Percentiles rank a stretch among this genome's conserved stretches.
phyloP scores from a whole-genome alignment of 2,888 invertebrate species.

The Andrena hattorfiana region DNA sequence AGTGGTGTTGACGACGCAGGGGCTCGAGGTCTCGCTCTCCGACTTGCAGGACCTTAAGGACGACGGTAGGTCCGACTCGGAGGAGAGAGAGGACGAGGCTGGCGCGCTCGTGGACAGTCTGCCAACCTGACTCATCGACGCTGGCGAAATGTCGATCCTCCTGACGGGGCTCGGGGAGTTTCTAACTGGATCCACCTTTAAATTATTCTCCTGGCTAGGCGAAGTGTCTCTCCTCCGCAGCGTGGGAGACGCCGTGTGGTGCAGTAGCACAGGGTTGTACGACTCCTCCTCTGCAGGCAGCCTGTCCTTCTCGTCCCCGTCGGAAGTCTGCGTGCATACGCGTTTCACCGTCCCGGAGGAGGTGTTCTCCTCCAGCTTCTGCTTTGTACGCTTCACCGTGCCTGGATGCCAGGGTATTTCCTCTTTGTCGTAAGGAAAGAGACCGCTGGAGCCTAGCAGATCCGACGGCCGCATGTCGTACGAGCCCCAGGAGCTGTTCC shows the following conservation, averaged over 20 bases:
- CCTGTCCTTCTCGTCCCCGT: slow-evolving; percentile 75
- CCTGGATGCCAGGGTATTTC: slow-evolving; percentile 89
- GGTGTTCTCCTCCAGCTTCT: slow-evolving; percentile 88
- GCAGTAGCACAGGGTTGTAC: slow-evolving; percentile 81
- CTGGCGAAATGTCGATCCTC: slow-evolving; percentile 75
- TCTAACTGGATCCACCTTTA: slow-evolving; percentile 64
- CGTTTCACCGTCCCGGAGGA: slow-evolving; percentile 82
- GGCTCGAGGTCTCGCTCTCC: slow-evolving; percentile 84
- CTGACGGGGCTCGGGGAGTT: slow-evolving; percentile 67
- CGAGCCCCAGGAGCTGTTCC: slow-evolving; percentile 91
- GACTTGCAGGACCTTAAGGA: slow-evolving; percentile 81
- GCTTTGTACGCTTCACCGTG: slow-evolving; percentile 90
- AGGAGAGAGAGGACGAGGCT: slow-evolving; percentile 81
- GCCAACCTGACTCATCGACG: slow-evolving; percentile 77
- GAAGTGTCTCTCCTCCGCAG: slow-evolving; percentile 76
- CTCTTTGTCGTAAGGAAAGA: slow-evolving; percentile 87
- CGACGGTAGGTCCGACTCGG: slow-evolving; percentile 81
- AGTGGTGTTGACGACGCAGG: slow-evolving; percentile 85
- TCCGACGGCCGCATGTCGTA: slow-evolving; percentile 88
- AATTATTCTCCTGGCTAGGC: slow-evolving; percentile 59
- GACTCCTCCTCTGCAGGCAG: slow-evolving; percentile 80
- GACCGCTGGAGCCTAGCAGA: slow-evolving; percentile 84
- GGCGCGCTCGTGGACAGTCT: slow-evolving; percentile 84
- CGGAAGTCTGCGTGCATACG: slow-evolving; percentile 81
- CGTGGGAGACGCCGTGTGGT: slow-evolving; percentile 81